A percentile compares a stretch with the other conserved stretches of the same genome.
phyloP scores from a whole-genome alignment of 1,140 invertebrate species.

The Macrobrachium rosenbergii region DNA sequence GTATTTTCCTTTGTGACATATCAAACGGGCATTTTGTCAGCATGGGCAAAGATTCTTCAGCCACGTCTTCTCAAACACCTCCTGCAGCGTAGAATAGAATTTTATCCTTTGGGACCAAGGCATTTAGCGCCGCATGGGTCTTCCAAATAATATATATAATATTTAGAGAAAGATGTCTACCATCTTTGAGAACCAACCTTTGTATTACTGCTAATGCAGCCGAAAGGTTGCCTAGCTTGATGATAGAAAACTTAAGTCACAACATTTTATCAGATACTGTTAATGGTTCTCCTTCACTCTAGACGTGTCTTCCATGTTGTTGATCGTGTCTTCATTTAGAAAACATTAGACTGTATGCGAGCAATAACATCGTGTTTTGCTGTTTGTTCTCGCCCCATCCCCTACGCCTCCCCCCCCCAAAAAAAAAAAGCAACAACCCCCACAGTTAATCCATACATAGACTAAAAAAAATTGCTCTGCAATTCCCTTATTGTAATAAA shows the following conservation, averaged over 20 bases:
- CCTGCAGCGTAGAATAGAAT: constrained; percentile 4
- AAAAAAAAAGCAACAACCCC: neutral
- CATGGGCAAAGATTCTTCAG: neutral
- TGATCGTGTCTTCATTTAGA: constrained; percentile 58
- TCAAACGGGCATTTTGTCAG: neutral
- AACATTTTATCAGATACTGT: constrained; percentile 33
- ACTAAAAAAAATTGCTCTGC: neutral
- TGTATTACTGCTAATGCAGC: too few species aligned
- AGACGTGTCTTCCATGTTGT: constrained; percentile 58
- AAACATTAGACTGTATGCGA: constrained; percentile 59
- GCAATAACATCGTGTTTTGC: constrained; percentile 58
- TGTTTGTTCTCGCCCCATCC: constrained; percentile 1
- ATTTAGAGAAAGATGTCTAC: neutral
- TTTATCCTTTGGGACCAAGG: constrained; percentile 54
- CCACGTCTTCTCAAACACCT: neutral
- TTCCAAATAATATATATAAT: constrained; percentile 26
- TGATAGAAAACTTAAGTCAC: too few species aligned
- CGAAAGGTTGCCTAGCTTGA: too few species aligned
- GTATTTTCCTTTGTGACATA: constrained; percentile 17
- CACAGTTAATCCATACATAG: neutral
- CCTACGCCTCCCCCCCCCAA: too few species aligned
- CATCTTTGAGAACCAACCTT: neutral
- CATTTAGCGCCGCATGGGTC: constrained; percentile 34
- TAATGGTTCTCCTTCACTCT: constrained; percentile 22
- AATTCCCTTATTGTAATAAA: too few species aligned